Base-by-base conservation (phyloP, 2,113 vertebrate species). In the Suricata suricatta region DNA sequence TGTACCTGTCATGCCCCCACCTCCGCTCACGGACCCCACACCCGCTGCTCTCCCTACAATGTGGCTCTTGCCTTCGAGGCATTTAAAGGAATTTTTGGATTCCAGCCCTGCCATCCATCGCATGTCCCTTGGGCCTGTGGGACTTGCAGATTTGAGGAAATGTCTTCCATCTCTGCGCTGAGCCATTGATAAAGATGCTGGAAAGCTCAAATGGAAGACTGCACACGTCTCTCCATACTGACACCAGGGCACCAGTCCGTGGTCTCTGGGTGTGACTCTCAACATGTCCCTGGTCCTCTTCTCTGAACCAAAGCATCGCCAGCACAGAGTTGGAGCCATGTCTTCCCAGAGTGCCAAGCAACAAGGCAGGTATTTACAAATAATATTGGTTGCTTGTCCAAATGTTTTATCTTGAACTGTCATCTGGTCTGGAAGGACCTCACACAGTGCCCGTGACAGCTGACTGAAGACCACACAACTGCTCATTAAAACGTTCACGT, bases 141-240 rank as follows among this genome's bases (percentile, higher is more conserved):
- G 33, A 68, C 60, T 50, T 60, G 7, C 1, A 29, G 25, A 38
- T 63, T 76, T 23, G 50, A 63, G 23, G 50, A 84, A 50, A 69
- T 27, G 0, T 76, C 47, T 77, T 83, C 47, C 69, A 69, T 69
- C 35, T 86, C 35, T 27, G 47, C 66, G n/a, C 41, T 7, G 25
- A 11, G 21, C 60, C 64, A 27, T 33, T 54, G 38, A 81, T 50
- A 68, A 74, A 38, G 76, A 21, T 5, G 14, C 33, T n/a, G 44
- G 52, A 25, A 19, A 79, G 23, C 64, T 33, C 27, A 83, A 25
- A 38, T 5, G 14, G 19, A 72, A 76, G 23, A 35, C 63, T 6
- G 4, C 52, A 23, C 15, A 33, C 5, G 1, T 41, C 8, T 38
- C 23, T 29, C 52, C 50, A 9, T 12, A 17, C 7, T 0, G 9